Conservation (phyloP, 2,888 invertebrate genomes). For the Cosmia trapezina region DNA sequence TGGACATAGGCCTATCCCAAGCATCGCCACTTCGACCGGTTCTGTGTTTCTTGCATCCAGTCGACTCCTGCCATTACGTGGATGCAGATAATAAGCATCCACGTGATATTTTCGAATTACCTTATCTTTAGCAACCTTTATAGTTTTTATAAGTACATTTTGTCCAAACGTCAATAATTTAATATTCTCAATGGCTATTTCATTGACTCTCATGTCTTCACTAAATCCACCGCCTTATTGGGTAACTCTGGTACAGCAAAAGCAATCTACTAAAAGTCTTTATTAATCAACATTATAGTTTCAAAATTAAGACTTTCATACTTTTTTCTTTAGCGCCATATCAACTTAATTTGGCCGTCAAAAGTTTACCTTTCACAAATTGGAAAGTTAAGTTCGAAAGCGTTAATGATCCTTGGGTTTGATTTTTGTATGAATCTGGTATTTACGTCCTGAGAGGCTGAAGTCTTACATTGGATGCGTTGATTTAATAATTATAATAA, state of each 20-base stretch:
- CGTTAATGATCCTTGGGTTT: slow-evolving; percentile 31
- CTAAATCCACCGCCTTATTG: neutral
- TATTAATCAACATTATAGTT: neutral
- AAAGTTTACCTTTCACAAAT: slow-evolving; percentile 50
- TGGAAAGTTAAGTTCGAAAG: slow-evolving; percentile 56
- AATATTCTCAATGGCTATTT: neutral
- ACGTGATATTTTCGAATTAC: neutral
- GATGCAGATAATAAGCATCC: neutral
- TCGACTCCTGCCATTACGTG: neutral
- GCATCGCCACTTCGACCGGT: neutral
- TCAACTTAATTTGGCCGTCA: slow-evolving; percentile 9
- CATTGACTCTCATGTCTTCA: neutral
- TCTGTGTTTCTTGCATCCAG: neutral
- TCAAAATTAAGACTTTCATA: neutral
- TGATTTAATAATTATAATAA: neutral
- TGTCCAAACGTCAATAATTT: neutral
- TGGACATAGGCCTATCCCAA: neutral
- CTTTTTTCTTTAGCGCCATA: slow-evolving; percentile 13
- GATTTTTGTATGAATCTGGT: slow-evolving; percentile 1
- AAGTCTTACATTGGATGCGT: neutral
- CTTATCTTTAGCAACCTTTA: neutral
- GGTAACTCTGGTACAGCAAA: neutral
- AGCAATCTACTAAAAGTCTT: neutral
- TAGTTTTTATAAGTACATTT: neutral
- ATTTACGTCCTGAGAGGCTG: neutral